A percentile compares a stretch with the other conserved stretches of the same genome.
Evolutionary conservation across 2,797 vertebrate species (phyloP).

Genomic region (Galago senegalensis): DNA sequence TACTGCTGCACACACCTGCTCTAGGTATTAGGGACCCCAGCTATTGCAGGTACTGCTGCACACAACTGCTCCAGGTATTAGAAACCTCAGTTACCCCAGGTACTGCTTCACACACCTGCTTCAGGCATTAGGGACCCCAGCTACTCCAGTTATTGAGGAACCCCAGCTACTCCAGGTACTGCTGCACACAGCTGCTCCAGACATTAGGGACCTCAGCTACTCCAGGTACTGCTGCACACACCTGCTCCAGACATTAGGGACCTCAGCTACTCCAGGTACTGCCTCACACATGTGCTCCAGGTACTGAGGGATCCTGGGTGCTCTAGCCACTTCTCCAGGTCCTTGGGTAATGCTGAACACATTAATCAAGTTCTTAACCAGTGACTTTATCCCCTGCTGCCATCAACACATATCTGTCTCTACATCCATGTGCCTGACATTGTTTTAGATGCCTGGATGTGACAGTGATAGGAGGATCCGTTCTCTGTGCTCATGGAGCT

Average conservation of each 20-base stretch:
- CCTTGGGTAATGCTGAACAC: neutral
- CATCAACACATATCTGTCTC: too few relatives aligned
- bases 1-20: too few relatives aligned
- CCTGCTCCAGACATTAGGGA: too few relatives aligned
- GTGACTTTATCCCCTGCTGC: neutral
- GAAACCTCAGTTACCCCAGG: neutral
- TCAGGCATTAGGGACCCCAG: neutral
- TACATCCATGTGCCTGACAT: rapidly evolving
- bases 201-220: too few relatives aligned
- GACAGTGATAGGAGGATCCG: neutral
- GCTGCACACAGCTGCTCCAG: too few relatives aligned
- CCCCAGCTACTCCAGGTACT: neutral
- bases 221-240: too few relatives aligned
- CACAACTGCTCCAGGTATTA: neutral
- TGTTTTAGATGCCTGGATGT: neutral
- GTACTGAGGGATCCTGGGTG: neutral
- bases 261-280: neutral
- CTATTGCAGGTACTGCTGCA: too few relatives aligned
- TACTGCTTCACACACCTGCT: too few relatives aligned
- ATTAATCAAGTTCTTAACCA: neutral
- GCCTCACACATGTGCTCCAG: neutral
- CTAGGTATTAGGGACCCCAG: rapidly evolving
- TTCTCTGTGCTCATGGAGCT: neutral
- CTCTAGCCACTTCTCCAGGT: too few relatives aligned
- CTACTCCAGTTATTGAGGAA: neutral